Percentiles rank a stretch among this genome's conserved stretches.
phyloP scores from a whole-genome alignment of 2,797 vertebrate genomes.

The Eidolon dupreanum region DNA sequence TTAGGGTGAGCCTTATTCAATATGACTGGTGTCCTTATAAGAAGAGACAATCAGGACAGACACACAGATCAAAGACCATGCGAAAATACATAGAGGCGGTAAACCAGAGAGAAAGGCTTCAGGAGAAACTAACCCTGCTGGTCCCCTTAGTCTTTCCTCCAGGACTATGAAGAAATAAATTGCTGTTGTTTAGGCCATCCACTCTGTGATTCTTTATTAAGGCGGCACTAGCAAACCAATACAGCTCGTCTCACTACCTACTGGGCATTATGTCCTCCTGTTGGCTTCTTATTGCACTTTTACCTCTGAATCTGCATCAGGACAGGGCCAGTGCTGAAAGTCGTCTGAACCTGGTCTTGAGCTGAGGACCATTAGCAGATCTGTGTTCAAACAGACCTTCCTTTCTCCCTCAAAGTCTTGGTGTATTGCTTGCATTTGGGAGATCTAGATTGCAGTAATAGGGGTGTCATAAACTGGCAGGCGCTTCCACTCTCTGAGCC shows the following conservation, averaged over 20 bases:
- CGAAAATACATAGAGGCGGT: background rate
- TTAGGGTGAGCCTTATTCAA: background rate
- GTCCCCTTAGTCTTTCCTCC: background rate
- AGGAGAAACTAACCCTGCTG: background rate
- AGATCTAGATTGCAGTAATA: background rate
- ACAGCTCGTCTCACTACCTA: background rate
- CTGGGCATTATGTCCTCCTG: background rate
- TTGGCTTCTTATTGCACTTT: background rate
- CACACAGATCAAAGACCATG: background rate
- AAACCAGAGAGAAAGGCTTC: background rate
- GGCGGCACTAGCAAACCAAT: too few species aligned
- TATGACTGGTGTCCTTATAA: background rate
- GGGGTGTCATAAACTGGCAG: background rate
- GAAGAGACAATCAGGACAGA: background rate
- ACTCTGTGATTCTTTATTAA: background rate
- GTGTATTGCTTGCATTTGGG: background rate
- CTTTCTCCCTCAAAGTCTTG: fast-evolving
- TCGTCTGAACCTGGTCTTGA: background rate
- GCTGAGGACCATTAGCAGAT: background rate
- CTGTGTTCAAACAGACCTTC: background rate
- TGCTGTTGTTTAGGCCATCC: background rate
- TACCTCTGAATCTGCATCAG: background rate
- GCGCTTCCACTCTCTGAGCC: background rate
- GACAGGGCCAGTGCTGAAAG: background rate
- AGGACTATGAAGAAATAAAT: background rate